Conservation (phyloP, 2,797 vertebrate genomes). For the Enteromius thamalakanensis region DNA sequence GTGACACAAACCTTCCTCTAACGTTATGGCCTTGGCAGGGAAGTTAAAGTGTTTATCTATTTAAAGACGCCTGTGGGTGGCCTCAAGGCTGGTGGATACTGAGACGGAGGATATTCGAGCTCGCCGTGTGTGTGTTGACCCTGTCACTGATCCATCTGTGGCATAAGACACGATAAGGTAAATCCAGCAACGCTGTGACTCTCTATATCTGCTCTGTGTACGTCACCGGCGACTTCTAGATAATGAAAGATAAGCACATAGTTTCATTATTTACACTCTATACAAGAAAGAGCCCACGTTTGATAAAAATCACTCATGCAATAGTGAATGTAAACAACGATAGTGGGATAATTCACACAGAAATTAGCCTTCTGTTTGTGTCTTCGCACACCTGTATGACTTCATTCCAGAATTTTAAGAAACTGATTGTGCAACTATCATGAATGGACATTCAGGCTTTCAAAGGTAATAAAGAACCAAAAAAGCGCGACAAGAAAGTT, state of each 20-base stretch:
- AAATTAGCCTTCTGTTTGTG: neutral
- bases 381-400: neutral
- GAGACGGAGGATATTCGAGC: conserved; percentile 70
- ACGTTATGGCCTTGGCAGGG: conserved; percentile 57
- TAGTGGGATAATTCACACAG: neutral
- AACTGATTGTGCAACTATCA: neutral
- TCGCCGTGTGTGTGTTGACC: conserved; percentile 52
- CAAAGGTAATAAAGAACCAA: neutral
- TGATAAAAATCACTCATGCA: neutral
- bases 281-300: neutral
- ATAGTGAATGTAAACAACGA: neutral
- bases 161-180: conserved; percentile 70
- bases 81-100: conserved; percentile 55
- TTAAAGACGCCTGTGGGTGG: conserved; percentile 74
- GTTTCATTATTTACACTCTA: conserved; percentile 36
- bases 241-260: conserved; percentile 27
- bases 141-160: conserved; percentile 73
- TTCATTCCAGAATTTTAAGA: neutral
- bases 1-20: conserved; percentile 63
- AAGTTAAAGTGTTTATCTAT: conserved; percentile 80
- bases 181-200: conserved; percentile 44
- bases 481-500: too few species aligned
- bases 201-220: conserved; percentile 54
- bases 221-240: conserved; percentile 49
- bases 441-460: neutral